Evolutionary conservation across 2,797 vertebrate species (phyloP).

Genomic region (Sebastolobus altivelis): DNA sequence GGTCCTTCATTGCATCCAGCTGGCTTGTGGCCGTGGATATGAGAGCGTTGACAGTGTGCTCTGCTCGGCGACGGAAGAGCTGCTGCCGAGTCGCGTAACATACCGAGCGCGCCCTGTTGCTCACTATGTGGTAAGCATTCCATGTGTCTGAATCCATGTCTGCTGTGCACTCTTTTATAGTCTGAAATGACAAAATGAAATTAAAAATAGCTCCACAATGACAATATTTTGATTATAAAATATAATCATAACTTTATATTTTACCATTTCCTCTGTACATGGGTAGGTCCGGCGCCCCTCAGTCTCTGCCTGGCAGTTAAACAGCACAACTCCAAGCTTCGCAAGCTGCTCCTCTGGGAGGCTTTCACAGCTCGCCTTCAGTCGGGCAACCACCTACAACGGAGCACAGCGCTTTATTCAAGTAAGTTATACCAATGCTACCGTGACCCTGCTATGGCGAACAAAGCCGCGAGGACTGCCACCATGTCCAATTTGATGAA

Average conservation of each 20-base stretch:
- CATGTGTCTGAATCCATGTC: slow-evolving; percentile 89
- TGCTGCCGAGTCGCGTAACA: slow-evolving; percentile 89
- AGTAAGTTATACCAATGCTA: too few species aligned
- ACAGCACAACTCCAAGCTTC: slow-evolving; percentile 84
- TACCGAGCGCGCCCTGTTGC: slow-evolving; percentile 87
- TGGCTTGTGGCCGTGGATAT: slow-evolving; percentile 86
- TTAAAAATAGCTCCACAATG: background rate
- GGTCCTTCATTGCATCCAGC: slow-evolving; percentile 86
- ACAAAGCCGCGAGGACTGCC: too few species aligned
- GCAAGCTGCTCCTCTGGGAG: slow-evolving; percentile 87
- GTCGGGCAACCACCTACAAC: slow-evolving; percentile 79
- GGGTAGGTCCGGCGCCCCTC: slow-evolving; percentile 80
- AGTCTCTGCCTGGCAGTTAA: slow-evolving; percentile 86
- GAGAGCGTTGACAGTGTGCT: slow-evolving; percentile 87
- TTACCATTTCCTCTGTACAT: slow-evolving; percentile 85
- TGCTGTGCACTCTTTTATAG: slow-evolving; percentile 85
- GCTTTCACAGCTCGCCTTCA: slow-evolving; percentile 79
- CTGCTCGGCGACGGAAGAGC: slow-evolving; percentile 85
- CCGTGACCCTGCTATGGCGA: background rate
- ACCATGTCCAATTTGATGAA: background rate
- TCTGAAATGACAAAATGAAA: slow-evolving; percentile 63
- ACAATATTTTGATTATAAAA: background rate
- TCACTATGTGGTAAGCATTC: slow-evolving; percentile 91
- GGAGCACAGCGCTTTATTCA: background rate
- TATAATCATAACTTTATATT: background rate